phyloP scores from a whole-genome alignment of 2,797 vertebrate species.

The Chelon labrosus region DNA sequence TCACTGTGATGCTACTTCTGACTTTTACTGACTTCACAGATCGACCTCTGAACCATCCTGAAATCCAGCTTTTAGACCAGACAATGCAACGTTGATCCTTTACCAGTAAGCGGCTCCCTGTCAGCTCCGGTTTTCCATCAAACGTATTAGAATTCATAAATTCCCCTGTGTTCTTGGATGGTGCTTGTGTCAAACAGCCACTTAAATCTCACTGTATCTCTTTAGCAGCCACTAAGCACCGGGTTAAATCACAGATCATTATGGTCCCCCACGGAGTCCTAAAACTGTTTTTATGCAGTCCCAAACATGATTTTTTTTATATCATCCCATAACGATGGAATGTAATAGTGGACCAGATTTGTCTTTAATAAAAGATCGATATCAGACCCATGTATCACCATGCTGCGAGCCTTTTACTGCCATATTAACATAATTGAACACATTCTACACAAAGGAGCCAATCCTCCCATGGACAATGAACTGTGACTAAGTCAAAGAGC shows the following conservation, averaged over 20 bases:
- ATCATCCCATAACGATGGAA: conserved; percentile 2
- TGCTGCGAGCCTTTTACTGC: neutral
- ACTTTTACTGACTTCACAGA: no score
- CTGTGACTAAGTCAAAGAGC: neutral
- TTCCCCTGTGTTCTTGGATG: neutral
- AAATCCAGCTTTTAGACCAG: no score
- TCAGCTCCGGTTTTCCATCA: neutral
- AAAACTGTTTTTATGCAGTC: conserved; percentile 24
- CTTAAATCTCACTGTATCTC: neutral
- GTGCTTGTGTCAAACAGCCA: neutral
- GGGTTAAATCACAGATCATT: conserved; percentile 9
- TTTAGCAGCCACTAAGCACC: neutral
- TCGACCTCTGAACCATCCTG: no score
- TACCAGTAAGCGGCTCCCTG: no score
- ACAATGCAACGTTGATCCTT: no score
- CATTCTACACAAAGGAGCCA: neutral
- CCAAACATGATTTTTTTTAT: conserved; percentile 34
- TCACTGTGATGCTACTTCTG: no score
- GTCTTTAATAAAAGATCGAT: conserved; percentile 43
- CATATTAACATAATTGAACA: neutral
- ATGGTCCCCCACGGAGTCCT: conserved; percentile 16
- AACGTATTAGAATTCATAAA: neutral
- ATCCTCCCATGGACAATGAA: neutral
- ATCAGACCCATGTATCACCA: conserved; percentile 17
- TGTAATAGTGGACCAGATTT: conserved; percentile 17